Percentiles rank a stretch among this genome's conserved stretches.
Conservation (phyloP, 37 sponge, comb jelly and placozoan species). For the Bolinopsis microptera region DNA sequence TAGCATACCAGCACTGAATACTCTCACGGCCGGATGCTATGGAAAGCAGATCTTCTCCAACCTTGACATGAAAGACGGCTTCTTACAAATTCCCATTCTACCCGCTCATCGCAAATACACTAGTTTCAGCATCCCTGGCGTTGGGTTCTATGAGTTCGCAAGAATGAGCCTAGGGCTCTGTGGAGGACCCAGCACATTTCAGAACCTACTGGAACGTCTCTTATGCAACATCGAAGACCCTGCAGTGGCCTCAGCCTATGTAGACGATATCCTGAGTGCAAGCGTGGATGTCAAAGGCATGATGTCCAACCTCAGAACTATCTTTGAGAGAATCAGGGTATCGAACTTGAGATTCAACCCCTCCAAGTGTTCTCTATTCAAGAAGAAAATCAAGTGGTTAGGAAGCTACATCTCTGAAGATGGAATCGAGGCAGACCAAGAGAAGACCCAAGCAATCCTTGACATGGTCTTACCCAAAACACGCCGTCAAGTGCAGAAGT, state of each 20-base stretch:
- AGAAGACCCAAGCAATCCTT: background rate
- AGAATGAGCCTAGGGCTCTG: conserved; percentile 70
- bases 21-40: conserved; percentile 72
- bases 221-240: conserved; percentile 47
- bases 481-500: background rate
- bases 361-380: conserved; percentile 69
- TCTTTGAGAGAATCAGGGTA: conserved; percentile 68
- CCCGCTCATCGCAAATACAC: conserved; percentile 67
- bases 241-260: conserved; percentile 66
- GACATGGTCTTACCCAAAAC: background rate
- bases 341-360: conserved; percentile 74
- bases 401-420: conserved; percentile 69
- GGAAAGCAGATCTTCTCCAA: conserved; percentile 65
- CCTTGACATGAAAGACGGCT: conserved; percentile 71
- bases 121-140: conserved; percentile 73
- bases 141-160: conserved; percentile 71
- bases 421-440: conserved; percentile 71
- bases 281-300: conserved; percentile 57
- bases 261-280: conserved; percentile 70
- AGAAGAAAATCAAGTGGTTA: conserved; percentile 65
- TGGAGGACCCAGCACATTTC: conserved; percentile 72
- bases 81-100: conserved; percentile 73
- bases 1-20: conserved; percentile 74
- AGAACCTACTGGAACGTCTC: conserved; percentile 70
- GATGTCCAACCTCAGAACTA: conserved; percentile 67